Base-by-base conservation (phyloP, 2,113 vertebrate genomes). In the Triplophysa dalaica region DNA sequence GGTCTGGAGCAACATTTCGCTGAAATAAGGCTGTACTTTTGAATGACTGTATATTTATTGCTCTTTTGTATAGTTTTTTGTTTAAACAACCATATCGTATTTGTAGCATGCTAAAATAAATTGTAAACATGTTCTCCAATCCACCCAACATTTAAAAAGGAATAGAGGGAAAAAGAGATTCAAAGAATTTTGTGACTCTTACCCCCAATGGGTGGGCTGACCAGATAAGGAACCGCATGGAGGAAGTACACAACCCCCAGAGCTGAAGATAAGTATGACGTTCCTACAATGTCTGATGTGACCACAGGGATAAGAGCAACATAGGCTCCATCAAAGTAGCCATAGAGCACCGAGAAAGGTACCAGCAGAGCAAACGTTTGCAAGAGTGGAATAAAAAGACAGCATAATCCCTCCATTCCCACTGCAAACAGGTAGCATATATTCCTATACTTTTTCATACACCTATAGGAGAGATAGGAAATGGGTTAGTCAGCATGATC, bases 281-380 rank as follows among this genome's bases (percentile, higher is more conserved):
- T 91, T 58, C 96, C 95, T 74, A 97, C 96, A 11, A 96, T 91
- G 70, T 98, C 97, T 10, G 95, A 94, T 0, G 95, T 98, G 87
- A 99, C 94, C 7, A 98, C 97, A 0, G 97, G 96, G 68, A 99
- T 96, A 82, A 99, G 87, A 0, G 96, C 95, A 60, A 99, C 95
- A 0, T 99, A 99, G 68, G 96, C 97, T 29, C 97, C 97, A 6
- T 99, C 97, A 0, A 99, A 99, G 89, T 99, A 99, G 11, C 97
- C 97, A 81, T 97, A 99, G 80, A 95, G 94, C 80, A 95, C 93
- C 4, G 97, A 95, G 61, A 98, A 99, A 82, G 95, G 95, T 77
- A 98, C 90, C 2, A 99, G 95, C 63, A 95, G 88, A 0, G 90
- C 75, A 63, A 98, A 95, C 64, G 90, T 94, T 24, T 62, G 87